Conservation (phyloP, 2,797 vertebrate species). For the Xiphorhynchus erythropygius region DNA sequence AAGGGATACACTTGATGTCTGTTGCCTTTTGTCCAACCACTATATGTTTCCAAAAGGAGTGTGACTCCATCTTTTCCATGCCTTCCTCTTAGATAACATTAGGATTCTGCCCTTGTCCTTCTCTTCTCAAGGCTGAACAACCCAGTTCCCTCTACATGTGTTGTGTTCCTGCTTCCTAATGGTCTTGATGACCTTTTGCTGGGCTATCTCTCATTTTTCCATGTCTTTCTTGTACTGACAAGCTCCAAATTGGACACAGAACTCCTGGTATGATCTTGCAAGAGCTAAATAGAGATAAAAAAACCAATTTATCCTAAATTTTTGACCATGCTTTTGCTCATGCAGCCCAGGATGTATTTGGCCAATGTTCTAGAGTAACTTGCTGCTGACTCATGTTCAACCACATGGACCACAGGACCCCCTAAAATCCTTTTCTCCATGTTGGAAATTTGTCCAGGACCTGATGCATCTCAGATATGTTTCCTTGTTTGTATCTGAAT, state of each 20-base stretch:
- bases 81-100: too few relatives aligned
- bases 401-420: background rate
- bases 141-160: accelerated
- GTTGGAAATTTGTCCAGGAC: background rate
- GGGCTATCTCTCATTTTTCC: background rate
- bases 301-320: background rate
- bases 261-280: background rate
- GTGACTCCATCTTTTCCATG: too few relatives aligned
- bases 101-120: background rate
- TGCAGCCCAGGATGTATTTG: background rate
- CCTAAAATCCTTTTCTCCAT: background rate
- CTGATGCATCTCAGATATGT: background rate
- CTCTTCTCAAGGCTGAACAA: background rate
- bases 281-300: background rate
- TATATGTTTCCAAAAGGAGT: too few relatives aligned
- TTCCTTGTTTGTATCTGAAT: background rate
- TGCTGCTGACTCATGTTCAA: accelerated
- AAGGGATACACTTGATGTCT: too few relatives aligned
- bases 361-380: background rate
- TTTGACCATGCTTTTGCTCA: background rate
- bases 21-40: too few relatives aligned
- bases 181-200: background rate
- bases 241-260: background rate
- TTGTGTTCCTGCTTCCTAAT: background rate
- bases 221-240: background rate